phyloP scores from a whole-genome alignment of 2,797 vertebrate genomes.

The Valencia hispanica region DNA sequence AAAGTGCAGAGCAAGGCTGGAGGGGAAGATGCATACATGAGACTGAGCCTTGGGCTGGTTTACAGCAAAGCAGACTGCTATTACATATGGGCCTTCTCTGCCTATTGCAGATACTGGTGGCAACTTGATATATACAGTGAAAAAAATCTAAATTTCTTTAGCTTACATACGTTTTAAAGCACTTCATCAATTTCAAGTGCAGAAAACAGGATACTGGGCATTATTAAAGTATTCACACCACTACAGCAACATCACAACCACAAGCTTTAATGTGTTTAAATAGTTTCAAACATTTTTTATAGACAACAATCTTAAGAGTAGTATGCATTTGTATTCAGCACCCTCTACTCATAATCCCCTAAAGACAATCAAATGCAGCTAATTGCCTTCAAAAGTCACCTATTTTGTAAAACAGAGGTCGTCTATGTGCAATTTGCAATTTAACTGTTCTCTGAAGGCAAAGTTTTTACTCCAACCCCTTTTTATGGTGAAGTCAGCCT shows the following conservation, averaged over 20 bases:
- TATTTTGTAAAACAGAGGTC: not conserved
- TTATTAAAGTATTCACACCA: not conserved
- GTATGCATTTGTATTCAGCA: not conserved
- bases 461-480: not conserved
- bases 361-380: not conserved
- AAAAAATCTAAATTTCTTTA: not conserved
- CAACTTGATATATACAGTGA: not conserved
- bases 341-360: not conserved
- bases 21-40: conserved; percentile 31
- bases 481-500: not conserved
- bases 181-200: not conserved
- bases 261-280: not conserved
- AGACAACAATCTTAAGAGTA: not conserved
- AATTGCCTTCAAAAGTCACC: not conserved
- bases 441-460: not conserved
- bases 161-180: not conserved
- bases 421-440: not conserved
- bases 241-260: not conserved
- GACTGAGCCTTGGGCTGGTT: conserved; percentile 37
- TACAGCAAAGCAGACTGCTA: not conserved
- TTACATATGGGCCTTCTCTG: not conserved
- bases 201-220: not conserved
- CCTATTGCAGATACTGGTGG: not conserved
- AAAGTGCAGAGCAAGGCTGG: conserved; percentile 36
- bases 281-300: not conserved